Percentiles rank a stretch among this genome's conserved stretches.
These are phyloP conservation scores for Drosophila rufa DNA, from an alignment of 1,140 invertebrate genomes.

Conservation along the genomic window DNA sequence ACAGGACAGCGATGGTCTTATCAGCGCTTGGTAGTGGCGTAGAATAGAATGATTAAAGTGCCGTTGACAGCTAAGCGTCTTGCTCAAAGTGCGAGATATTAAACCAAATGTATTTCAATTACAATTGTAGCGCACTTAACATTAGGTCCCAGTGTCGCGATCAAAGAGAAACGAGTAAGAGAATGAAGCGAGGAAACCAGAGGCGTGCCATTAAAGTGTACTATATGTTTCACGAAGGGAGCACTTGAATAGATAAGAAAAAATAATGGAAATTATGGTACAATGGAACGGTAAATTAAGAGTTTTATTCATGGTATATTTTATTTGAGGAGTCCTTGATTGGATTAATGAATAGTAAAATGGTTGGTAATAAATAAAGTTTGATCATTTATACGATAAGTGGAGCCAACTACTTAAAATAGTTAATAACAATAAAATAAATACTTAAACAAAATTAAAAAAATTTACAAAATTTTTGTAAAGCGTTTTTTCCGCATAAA, in stretches of 20 bases:
- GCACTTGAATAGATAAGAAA: neutral
- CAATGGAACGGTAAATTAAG: too few relatives aligned
- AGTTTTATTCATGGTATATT: too few relatives aligned
- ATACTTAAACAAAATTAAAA: too few relatives aligned
- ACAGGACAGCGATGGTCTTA: conserved; percentile 33
- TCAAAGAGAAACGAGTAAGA: conserved; percentile 20
- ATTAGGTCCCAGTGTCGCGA: conserved; percentile 23
- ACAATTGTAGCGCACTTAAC: conserved; percentile 48
- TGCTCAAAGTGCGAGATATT: conserved; percentile 47
- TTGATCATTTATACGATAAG: too few relatives aligned
- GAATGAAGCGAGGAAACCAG: conserved; percentile 2
- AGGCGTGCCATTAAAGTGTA: conserved; percentile 1
- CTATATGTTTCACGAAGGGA: neutral
- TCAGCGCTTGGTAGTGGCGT: conserved; percentile 26
- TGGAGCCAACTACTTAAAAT: too few relatives aligned
- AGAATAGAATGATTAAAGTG: conserved; percentile 47
- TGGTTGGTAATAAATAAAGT: too few relatives aligned
- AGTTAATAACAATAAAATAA: too few relatives aligned
- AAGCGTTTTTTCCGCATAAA: too few relatives aligned
- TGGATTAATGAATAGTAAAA: too few relatives aligned
- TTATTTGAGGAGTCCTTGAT: too few relatives aligned
- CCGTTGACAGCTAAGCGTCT: conserved; percentile 51
- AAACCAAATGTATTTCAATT: conserved; percentile 44
- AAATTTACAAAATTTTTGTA: too few relatives aligned
- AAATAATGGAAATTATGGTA: too few relatives aligned